Conservation (phyloP, 2,797 vertebrate species). For the Taenioides sp. region DNA sequence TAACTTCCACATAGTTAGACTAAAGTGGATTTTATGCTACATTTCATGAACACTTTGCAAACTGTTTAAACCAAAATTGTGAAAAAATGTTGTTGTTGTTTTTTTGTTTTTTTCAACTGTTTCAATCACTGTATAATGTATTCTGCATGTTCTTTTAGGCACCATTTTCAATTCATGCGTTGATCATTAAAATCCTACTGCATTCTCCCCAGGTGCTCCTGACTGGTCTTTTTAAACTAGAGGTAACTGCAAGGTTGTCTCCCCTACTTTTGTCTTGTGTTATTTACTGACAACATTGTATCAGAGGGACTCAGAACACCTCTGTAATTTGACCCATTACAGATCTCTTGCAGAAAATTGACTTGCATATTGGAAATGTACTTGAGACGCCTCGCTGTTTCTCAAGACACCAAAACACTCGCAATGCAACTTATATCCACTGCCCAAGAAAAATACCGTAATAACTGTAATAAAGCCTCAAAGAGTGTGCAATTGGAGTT, state of each 20-base stretch:
- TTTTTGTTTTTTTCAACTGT: neutral
- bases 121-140: neutral
- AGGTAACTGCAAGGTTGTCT: constrained; percentile 8
- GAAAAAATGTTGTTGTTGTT: neutral
- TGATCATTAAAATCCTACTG: constrained; percentile 4
- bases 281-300: neutral
- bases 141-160: neutral
- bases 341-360: neutral
- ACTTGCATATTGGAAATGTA: constrained; percentile 5
- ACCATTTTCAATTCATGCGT: neutral
- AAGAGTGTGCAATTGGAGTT: constrained; percentile 41
- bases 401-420: constrained; percentile 15
- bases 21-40: neutral
- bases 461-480: constrained; percentile 41
- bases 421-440: constrained; percentile 28
- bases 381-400: constrained; percentile 15
- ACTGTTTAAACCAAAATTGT: neutral
- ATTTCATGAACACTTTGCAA: neutral
- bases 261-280: neutral
- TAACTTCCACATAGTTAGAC: neutral
- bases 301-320: neutral
- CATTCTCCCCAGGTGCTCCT: constrained; percentile 1
- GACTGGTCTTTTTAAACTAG: neutral
- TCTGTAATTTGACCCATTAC: constrained; percentile 8
- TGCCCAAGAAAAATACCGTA: constrained; percentile 1